phyloP scores from a whole-genome alignment of 2,888 invertebrate genomes.

The Pherbina coryleti region DNA sequence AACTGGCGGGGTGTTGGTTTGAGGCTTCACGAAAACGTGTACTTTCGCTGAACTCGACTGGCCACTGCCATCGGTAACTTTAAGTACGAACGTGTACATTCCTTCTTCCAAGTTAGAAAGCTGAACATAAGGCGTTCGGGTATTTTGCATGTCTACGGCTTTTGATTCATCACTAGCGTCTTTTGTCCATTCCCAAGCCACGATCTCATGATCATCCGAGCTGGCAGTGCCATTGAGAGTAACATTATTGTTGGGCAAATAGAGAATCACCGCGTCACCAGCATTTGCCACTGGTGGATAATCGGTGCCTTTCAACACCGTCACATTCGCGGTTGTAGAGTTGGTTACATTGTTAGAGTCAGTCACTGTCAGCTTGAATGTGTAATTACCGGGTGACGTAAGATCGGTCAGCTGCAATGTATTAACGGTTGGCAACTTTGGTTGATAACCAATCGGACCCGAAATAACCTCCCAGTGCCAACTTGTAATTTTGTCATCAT shows the following conservation, averaged over 20 bases:
- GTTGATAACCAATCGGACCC: slow-evolving; percentile 88
- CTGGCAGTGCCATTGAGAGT: slow-evolving; percentile 91
- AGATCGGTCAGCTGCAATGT: slow-evolving; percentile 89
- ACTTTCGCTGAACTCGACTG: slow-evolving; percentile 90
- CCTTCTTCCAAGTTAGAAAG: slow-evolving; percentile 93
- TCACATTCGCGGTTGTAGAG: slow-evolving; percentile 88
- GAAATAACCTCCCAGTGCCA: slow-evolving; percentile 95
- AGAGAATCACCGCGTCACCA: slow-evolving; percentile 88
- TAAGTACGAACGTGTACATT: slow-evolving; percentile 92
- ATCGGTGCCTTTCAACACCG: slow-evolving; percentile 90
- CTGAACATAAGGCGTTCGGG: slow-evolving; percentile 88
- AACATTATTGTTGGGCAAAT: slow-evolving; percentile 88
- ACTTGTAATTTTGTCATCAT: slow-evolving; percentile 86
- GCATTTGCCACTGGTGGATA: slow-evolving; percentile 97
- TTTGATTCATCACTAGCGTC: slow-evolving; percentile 88
- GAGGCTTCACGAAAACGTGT: slow-evolving; percentile 93
- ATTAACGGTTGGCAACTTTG: slow-evolving; percentile 81
- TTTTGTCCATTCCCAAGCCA: slow-evolving; percentile 96
- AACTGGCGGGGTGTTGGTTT: slow-evolving; percentile 85
- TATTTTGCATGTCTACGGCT: slow-evolving; percentile 96
- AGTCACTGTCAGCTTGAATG: slow-evolving; percentile 90
- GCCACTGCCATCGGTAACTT: slow-evolving; percentile 91
- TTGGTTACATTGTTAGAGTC: slow-evolving; percentile 91
- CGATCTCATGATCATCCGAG: slow-evolving; percentile 93
- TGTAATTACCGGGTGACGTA: slow-evolving; percentile 88